These are phyloP conservation scores for Melipona quadrifasciata DNA, from an alignment of 1,140 invertebrate genomes.

Conservation along the genomic window DNA sequence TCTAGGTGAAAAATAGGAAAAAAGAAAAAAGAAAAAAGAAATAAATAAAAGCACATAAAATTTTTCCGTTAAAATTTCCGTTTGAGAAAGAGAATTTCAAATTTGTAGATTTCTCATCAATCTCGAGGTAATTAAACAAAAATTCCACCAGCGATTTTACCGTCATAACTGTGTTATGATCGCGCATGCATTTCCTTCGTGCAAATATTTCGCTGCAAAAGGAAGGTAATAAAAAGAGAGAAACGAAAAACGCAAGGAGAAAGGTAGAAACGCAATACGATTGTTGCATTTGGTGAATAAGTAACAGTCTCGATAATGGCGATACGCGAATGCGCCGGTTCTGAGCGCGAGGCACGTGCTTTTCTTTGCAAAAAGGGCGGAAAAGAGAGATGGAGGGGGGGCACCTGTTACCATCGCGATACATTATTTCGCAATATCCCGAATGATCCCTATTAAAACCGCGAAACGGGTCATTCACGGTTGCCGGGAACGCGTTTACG, in stretches of 20 bases:
- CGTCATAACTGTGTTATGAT: background rate
- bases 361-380: slow-evolving; percentile 50
- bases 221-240: background rate
- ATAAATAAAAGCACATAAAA: background rate
- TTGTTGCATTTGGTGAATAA: background rate
- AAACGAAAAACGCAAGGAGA: background rate
- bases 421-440: slow-evolving; percentile 25
- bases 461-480: background rate
- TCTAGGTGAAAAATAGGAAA: background rate
- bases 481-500: slow-evolving; percentile 5
- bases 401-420: slow-evolving; percentile 54
- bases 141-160: background rate
- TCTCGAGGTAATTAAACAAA: too few species aligned
- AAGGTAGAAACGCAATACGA: background rate
- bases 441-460: slow-evolving; percentile 1
- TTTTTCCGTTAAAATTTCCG: too few species aligned
- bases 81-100: too few species aligned
- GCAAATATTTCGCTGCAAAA: background rate
- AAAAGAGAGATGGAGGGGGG: slow-evolving; percentile 7
- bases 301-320: background rate
- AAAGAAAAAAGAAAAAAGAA: too few species aligned
- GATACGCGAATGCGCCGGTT: background rate
- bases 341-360: slow-evolving; percentile 47
- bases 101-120: too few species aligned
- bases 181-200: background rate